Base-by-base conservation (phyloP, 2,888 invertebrate genomes). In the Plagodis pulveraria region DNA sequence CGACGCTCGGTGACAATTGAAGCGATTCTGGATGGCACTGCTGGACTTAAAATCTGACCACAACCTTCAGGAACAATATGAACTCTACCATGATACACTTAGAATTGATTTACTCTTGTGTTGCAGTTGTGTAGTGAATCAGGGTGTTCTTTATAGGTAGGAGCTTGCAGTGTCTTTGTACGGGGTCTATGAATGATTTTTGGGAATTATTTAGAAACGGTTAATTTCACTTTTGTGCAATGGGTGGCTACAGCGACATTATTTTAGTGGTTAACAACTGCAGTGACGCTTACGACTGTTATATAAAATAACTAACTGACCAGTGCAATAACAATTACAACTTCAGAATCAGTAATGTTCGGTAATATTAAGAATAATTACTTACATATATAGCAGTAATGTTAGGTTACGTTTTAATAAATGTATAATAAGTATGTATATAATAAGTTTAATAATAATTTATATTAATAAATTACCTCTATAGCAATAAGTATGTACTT, bases 151-250 rank as follows among this genome's bases (percentile, higher is more conserved):
- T 74, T 78, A 80, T 73, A 70, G 73, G 70, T 81, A 83, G 81
- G 81, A 83, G 72, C 75, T 72, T 78, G 57, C 58, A 50, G 53
- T 83, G 76, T 84, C 70, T 70, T 76, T 75, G 75, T 77, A 70
- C 84, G 83, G 85, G 83, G 81, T 83, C 81, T 80, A 86, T 89
- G 88, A 91, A 91, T 90, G 84, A 78, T 76, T 79, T 84, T 84
- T 56, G 70, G 74, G 82, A 83, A 82, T 86, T 81, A 83, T 66
- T 61, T 53, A 66, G 66, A 69, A 58, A 71, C 46, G 68, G 53
- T 57, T 63, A 69, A 58, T 71, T 71, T 70, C 57, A 62, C 58
- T 66, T 65, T 1, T 67, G 58, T 62, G 65, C 65, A 70, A 67
- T 61, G 56, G 44, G 50, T 56, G 48, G 52, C 49, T 48, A 49